phyloP scores from a whole-genome alignment of 2,113 vertebrate genomes.

The Daphoenositta chrysoptera region DNA sequence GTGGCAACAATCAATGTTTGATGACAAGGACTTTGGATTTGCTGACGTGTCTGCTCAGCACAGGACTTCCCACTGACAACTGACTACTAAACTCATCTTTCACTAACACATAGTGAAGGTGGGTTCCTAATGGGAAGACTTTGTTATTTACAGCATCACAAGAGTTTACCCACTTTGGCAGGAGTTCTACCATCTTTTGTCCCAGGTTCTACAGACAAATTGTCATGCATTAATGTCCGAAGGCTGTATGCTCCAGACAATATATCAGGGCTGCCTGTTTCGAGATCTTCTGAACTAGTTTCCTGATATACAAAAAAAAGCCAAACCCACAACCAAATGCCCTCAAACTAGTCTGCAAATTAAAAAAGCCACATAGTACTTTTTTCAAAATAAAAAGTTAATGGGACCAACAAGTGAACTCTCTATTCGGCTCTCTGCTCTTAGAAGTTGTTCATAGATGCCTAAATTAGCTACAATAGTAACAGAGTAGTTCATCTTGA shows the following conservation, averaged over 20 bases:
- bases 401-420: neutral
- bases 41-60: neutral
- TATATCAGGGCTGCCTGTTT: neutral
- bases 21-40: neutral
- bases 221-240: neutral
- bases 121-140: neutral
- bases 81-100: neutral
- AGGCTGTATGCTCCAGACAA: neutral
- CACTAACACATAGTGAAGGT: neutral
- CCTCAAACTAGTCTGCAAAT: neutral
- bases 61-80: neutral
- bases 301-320: rapidly evolving
- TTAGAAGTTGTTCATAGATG: neutral
- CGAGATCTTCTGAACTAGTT: neutral
- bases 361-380: neutral
- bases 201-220: neutral
- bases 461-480: neutral
- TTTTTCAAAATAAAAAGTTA: neutral
- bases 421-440: neutral
- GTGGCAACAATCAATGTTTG: neutral
- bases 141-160: neutral
- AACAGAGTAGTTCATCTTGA: neutral
- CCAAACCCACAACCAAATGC: neutral
- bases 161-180: neutral
- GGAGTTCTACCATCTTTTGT: neutral